phyloP scores from a whole-genome alignment of 2,888 invertebrate species.

The Ophion slaviceki region DNA sequence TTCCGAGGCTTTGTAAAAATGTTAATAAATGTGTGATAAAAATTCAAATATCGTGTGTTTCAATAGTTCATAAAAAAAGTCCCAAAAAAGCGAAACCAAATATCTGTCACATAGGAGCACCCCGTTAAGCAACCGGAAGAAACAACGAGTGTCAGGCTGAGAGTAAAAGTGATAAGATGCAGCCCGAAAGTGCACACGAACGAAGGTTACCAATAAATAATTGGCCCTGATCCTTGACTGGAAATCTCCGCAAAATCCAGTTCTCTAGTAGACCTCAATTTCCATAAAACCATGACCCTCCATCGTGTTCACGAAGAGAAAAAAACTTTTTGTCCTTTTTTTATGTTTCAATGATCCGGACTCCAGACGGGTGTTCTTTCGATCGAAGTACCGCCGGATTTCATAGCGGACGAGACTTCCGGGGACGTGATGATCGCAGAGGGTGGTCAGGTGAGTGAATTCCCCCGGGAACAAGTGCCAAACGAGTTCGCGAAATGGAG shows the following conservation, averaged over 20 bases:
- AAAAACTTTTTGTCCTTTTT: not conserved
- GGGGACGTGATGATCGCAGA: slow-evolving; percentile 95
- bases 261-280: not conserved
- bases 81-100: no score
- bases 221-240: no score
- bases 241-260: no score
- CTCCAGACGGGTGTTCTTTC: slow-evolving; percentile 92
- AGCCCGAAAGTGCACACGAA: not conserved
- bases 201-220: not conserved
- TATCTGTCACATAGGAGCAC: no score
- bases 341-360: slow-evolving; percentile 59
- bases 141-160: no score
- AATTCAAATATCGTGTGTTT: no score
- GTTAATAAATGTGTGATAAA: no score
- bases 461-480: not conserved
- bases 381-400: slow-evolving; percentile 96
- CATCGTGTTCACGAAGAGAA: not conserved
- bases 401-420: slow-evolving; percentile 93
- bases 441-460: slow-evolving; percentile 86
- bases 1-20: no score
- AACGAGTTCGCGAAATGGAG: not conserved
- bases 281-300: not conserved
- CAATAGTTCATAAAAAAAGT: no score
- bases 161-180: not conserved
- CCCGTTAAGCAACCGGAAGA: not conserved